A percentile compares a stretch with the other conserved stretches of the same genome.
Evolutionary conservation across 2,113 vertebrate species (phyloP).

Genomic region (Rhabdornis inornatus): DNA sequence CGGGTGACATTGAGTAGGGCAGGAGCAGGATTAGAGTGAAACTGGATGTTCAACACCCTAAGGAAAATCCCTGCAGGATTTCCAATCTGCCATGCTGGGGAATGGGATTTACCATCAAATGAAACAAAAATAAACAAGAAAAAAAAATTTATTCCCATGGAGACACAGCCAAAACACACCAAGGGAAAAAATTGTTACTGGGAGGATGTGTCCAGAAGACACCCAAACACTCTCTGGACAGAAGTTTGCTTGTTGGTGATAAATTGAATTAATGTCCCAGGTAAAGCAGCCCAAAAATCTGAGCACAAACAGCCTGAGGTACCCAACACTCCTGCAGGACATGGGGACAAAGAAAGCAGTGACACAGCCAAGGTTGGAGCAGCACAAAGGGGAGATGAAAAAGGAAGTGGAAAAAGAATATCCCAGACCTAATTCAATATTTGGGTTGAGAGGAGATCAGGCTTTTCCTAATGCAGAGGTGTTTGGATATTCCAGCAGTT

Average conservation of each 20-base stretch:
- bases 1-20: rapidly evolving
- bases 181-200: background rate
- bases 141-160: background rate
- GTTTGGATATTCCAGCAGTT: slow-evolving; percentile 6
- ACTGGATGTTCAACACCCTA: background rate
- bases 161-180: background rate
- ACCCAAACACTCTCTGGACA: background rate
- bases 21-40: background rate
- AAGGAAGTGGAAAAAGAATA: background rate
- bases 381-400: slow-evolving; percentile 28
- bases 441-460: slow-evolving; percentile 56
- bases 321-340: background rate
- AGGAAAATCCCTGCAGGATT: background rate
- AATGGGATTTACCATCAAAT: background rate
- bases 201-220: background rate
- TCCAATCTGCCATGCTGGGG: background rate
- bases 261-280: background rate
- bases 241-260: background rate
- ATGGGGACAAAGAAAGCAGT: slow-evolving; percentile 30
- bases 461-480: slow-evolving; percentile 23
- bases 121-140: background rate
- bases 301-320: background rate
- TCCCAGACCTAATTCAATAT: slow-evolving; percentile 22
- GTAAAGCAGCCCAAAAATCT: background rate
- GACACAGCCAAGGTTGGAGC: background rate